Evolutionary conservation across 2,113 vertebrate genomes (phyloP).

Genomic region (Pogonocichla stellata): DNA sequence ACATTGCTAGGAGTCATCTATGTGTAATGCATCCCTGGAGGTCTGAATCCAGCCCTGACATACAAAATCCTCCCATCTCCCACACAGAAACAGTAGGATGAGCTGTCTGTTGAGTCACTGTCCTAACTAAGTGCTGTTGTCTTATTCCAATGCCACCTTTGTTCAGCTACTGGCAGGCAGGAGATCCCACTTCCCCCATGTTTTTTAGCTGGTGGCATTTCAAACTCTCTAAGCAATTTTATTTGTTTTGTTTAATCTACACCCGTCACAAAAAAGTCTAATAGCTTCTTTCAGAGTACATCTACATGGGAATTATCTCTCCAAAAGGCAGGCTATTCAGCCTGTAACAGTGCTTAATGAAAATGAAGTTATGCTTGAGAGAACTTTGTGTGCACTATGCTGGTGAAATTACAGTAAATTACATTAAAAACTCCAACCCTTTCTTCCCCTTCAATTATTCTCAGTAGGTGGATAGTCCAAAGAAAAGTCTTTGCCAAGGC

Average conservation of each 20-base stretch:
- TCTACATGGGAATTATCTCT: neutral
- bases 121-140: neutral
- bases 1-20: neutral
- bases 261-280: neutral
- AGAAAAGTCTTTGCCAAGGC: neutral
- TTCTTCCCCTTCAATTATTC: neutral
- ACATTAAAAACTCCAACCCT: neutral
- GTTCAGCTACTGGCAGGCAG: neutral
- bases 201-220: neutral
- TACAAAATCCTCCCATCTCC: neutral
- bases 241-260: neutral
- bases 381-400: neutral
- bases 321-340: neutral
- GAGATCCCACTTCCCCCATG: neutral
- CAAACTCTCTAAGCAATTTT: neutral
- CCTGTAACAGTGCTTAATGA: neutral
- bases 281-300: neutral
- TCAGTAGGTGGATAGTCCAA: neutral
- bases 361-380: neutral
- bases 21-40: neutral
- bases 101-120: neutral
- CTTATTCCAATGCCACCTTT: neutral
- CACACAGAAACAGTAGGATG: neutral
- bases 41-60: neutral
- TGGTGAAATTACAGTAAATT: conserved; percentile 7